These are phyloP conservation scores for Diaperis boleti DNA, from an alignment of 2,888 invertebrate genomes.

Conservation along the genomic window DNA sequence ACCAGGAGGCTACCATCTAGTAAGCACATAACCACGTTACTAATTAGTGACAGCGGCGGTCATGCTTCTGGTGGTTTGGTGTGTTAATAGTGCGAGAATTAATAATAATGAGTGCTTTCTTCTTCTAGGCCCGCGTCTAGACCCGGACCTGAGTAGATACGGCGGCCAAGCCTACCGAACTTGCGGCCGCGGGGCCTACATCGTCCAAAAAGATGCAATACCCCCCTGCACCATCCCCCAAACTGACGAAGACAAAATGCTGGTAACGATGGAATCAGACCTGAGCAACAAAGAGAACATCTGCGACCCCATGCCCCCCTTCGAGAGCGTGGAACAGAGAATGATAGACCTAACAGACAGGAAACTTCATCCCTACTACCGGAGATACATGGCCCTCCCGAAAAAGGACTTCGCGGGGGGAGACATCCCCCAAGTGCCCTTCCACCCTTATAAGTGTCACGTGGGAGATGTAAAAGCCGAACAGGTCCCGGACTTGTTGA, in stretches of 20 bases:
- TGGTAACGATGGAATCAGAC: conserved; percentile 57
- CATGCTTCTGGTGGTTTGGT: background rate
- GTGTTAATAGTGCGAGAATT: no score
- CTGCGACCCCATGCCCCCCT: conserved; percentile 59
- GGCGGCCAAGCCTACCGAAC: conserved; percentile 58
- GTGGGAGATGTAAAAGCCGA: conserved; percentile 53
- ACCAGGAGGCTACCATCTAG: conserved; percentile 21
- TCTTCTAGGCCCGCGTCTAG: conserved; percentile 9
- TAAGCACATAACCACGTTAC: conserved; percentile 12
- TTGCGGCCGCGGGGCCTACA: conserved; percentile 57
- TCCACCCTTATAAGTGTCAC: conserved; percentile 47
- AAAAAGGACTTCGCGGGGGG: conserved; percentile 26
- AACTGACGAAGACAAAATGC: conserved; percentile 51
- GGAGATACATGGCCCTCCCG: conserved; percentile 51
- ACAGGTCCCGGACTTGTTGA: conserved; percentile 56
- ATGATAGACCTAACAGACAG: conserved; percentile 58
- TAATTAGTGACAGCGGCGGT: conserved; percentile 3
- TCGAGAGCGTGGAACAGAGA: conserved; percentile 56
- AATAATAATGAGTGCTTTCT: background rate
- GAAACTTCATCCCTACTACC: conserved; percentile 61
- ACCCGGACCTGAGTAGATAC: conserved; percentile 54
- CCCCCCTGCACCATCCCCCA: conserved; percentile 26
- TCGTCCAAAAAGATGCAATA: conserved; percentile 56
- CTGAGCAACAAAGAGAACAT: conserved; percentile 54
- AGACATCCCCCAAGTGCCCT: background rate